Conservation (phyloP, 2,113 vertebrate species). For the Geococcyx californianus region DNA sequence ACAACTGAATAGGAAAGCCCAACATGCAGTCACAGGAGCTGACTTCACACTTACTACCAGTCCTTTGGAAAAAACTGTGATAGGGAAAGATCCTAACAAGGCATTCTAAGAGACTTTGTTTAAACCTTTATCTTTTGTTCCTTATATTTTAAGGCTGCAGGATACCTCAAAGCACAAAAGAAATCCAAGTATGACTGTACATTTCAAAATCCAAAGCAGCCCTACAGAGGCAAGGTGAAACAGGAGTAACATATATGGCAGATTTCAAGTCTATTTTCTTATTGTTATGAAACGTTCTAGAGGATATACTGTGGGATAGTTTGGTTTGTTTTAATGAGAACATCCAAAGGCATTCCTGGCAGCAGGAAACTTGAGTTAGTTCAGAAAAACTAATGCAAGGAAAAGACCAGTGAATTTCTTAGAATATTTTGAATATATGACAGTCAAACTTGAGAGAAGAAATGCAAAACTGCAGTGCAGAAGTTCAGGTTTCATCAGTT, state of each 20-base stretch:
- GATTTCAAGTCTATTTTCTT: background rate
- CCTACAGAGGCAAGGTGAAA: background rate
- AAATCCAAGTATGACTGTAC: background rate
- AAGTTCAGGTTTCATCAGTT: background rate
- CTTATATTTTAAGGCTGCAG: background rate
- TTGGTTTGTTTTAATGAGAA: background rate
- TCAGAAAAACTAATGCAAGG: background rate
- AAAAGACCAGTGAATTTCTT: background rate
- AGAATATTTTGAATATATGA: background rate
- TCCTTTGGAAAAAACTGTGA: background rate
- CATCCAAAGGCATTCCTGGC: background rate
- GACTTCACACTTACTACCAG: background rate
- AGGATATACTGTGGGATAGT: background rate
- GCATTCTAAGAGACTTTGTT: background rate
- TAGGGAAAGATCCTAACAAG: background rate
- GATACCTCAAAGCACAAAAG: background rate
- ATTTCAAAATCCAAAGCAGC: background rate
- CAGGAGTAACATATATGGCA: background rate
- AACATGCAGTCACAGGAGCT: background rate
- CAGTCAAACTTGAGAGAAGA: background rate
- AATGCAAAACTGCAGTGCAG: background rate
- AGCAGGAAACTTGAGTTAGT: background rate
- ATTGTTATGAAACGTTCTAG: background rate
- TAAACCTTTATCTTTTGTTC: background rate
- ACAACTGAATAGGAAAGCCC: background rate